Conservation (phyloP, 2,113 vertebrate genomes). For the Seriola quinqueradiata region DNA sequence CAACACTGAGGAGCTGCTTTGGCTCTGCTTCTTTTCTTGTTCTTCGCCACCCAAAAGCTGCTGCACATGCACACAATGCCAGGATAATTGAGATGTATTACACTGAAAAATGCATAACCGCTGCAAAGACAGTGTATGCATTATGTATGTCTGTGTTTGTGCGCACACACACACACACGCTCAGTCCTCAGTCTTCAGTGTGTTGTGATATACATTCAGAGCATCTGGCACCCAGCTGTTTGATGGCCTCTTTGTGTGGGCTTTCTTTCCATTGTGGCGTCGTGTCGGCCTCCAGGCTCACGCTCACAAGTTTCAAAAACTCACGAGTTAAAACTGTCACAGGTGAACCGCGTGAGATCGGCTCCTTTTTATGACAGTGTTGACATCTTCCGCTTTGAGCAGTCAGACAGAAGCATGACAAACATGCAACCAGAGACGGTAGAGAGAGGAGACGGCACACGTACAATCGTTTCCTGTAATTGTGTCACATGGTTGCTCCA, state of each 20-base stretch:
- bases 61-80: not conserved
- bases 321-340: not conserved
- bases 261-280: not conserved
- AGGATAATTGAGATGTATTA: constrained; percentile 15
- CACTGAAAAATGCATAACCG: constrained; percentile 27
- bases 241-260: not conserved
- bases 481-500: no score
- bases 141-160: constrained; percentile 26
- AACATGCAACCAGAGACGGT: no score
- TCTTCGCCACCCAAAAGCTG: not conserved
- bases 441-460: no score
- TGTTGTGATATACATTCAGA: not conserved
- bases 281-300: not conserved
- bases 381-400: not conserved
- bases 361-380: not conserved
- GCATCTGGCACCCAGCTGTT: constrained; percentile 14
- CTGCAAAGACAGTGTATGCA: constrained; percentile 16
- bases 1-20: not conserved
- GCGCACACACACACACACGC: not conserved
- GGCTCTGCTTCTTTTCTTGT: constrained; percentile 20
- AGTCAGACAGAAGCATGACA: not conserved
- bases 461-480: no score
- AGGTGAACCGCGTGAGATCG: constrained; percentile 11
- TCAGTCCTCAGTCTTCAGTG: not conserved
- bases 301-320: not conserved